These are phyloP conservation scores for Sternotherus odoratus DNA, from an alignment of 2,797 vertebrate genomes.

Conservation along the genomic window DNA sequence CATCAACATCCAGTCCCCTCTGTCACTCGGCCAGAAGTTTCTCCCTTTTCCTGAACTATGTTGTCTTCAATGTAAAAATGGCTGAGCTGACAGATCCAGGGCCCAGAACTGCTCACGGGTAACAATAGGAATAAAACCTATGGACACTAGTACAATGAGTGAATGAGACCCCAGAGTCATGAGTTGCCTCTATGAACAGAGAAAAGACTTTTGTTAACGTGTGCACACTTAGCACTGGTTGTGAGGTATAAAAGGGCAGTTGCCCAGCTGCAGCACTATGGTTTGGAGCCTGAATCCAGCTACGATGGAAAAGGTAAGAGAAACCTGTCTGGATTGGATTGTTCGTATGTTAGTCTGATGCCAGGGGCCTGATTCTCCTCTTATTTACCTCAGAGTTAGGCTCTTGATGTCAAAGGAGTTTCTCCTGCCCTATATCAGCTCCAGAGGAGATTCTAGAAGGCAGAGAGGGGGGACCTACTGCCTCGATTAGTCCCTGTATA, in stretches of 20 bases:
- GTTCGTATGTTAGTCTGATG: neutral
- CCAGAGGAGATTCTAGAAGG: neutral
- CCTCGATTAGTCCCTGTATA: neutral
- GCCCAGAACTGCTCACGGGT: neutral
- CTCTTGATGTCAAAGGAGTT: neutral
- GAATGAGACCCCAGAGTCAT: neutral
- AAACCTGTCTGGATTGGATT: neutral
- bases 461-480: neutral
- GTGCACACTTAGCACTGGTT: neutral
- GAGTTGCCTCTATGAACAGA: neutral
- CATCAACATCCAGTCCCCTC: neutral
- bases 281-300: neutral
- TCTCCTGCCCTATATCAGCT: neutral
- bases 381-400: neutral
- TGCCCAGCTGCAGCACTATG: neutral
- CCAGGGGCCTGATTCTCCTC: neutral
- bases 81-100: neutral
- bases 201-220: neutral
- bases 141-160: neutral
- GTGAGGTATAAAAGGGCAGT: neutral
- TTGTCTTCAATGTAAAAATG: neutral
- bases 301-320: neutral
- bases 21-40: neutral
- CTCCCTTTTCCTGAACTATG: neutral
- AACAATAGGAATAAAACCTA: neutral